A percentile compares a stretch with the other conserved stretches of the same genome.
phyloP scores from a whole-genome alignment of 2,113 vertebrate species.

The Pongo pygmaeus region DNA sequence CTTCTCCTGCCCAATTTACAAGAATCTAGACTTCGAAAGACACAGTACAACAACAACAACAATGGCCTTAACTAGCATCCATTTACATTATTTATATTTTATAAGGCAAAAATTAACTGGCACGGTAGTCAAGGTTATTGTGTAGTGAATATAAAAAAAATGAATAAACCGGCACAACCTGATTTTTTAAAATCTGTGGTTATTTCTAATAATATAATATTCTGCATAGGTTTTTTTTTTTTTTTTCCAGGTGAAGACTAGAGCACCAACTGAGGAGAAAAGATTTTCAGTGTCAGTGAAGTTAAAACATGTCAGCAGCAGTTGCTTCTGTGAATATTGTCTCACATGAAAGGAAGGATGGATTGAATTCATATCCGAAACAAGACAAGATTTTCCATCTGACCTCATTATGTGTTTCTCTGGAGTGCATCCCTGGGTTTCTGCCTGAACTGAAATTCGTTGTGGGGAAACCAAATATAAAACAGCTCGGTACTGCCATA shows the following conservation, averaged over 20 bases:
- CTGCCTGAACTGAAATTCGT: slow-evolving; percentile 80
- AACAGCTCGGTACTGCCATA: slow-evolving; percentile 70
- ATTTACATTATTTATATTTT: slow-evolving; percentile 67
- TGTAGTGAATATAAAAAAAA: slow-evolving; percentile 31
- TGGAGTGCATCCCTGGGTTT: slow-evolving; percentile 79
- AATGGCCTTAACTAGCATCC: slow-evolving; percentile 71
- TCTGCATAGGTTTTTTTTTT: background rate
- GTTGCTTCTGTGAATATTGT: slow-evolving; percentile 75
- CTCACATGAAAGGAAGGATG: slow-evolving; percentile 81
- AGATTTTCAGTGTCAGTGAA: slow-evolving; percentile 77
- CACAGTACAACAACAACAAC: slow-evolving; percentile 40
- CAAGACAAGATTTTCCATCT: slow-evolving; percentile 85
- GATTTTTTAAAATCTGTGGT: slow-evolving; percentile 23
- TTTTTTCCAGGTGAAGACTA: slow-evolving; percentile 70
- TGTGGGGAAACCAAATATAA: slow-evolving; percentile 75
- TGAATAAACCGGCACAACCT: slow-evolving; percentile 59
- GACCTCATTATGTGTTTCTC: slow-evolving; percentile 86
- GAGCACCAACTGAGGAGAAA: slow-evolving; percentile 69
- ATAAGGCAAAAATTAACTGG: slow-evolving; percentile 73
- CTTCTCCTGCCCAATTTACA: slow-evolving; percentile 60
- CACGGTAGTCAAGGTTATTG: slow-evolving; percentile 54
- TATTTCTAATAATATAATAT: slow-evolving; percentile 24
- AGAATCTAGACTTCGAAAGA: slow-evolving; percentile 64
- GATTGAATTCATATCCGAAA: slow-evolving; percentile 84
- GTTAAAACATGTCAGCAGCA: slow-evolving; percentile 78